These are phyloP conservation scores for Chaitophorus viminalis DNA, from an alignment of 2,888 invertebrate genomes.

Conservation along the genomic window DNA sequence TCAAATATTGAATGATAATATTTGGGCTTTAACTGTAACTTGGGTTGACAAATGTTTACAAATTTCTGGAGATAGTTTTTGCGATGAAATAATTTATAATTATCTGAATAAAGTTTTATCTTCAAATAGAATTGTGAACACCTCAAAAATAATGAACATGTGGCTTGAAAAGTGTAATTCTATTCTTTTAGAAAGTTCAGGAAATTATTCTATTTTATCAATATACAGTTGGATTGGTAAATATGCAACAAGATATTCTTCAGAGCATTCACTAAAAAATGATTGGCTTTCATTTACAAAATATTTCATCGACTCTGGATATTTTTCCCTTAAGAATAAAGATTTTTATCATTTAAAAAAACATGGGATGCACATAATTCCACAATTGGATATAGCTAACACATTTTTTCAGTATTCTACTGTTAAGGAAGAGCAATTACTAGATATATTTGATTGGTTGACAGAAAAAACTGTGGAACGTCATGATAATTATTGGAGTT, in stretches of 20 bases:
- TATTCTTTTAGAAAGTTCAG: not conserved
- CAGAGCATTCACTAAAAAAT: conserved; percentile 28
- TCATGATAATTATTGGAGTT: conserved; percentile 41
- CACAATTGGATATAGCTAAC: conserved; percentile 32
- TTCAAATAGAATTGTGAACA: conserved; percentile 43
- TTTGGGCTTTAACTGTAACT: conserved; percentile 29
- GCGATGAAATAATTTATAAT: conserved; percentile 26
- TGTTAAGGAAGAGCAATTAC: conserved; percentile 27
- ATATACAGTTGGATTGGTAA: conserved; percentile 53
- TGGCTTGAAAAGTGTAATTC: conserved; percentile 33
- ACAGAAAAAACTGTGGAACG: conserved; percentile 36
- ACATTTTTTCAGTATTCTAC: conserved; percentile 57
- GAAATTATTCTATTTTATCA: conserved; percentile 42
- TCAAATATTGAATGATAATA: conserved; percentile 23
- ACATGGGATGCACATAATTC: conserved; percentile 39
- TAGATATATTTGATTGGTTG: conserved; percentile 40
- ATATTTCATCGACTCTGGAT: conserved; percentile 23
- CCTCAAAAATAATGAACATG: conserved; percentile 1
- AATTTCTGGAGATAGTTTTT: not conserved
- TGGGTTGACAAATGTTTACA: conserved; percentile 42
- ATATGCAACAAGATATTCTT: conserved; percentile 25
- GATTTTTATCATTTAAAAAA: conserved; percentile 31
- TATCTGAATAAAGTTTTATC: conserved; percentile 38
- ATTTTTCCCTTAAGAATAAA: conserved; percentile 25
- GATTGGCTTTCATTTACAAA: conserved; percentile 48